Conservation (phyloP, 2,113 vertebrate species). For the Semicossyphus pulcher region DNA sequence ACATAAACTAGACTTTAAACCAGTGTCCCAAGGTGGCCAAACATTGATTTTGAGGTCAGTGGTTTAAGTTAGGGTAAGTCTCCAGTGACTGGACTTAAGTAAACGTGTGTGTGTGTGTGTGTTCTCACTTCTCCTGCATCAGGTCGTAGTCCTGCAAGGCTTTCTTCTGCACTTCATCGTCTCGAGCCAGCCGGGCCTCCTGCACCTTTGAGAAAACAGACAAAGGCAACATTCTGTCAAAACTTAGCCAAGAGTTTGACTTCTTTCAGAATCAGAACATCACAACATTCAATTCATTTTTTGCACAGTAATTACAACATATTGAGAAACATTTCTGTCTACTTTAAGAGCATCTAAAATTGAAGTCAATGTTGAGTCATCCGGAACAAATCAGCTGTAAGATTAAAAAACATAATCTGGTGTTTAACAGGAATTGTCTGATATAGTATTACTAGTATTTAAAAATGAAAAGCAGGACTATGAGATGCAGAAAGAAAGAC, state of each 20-base stretch:
- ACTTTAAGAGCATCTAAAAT: no score
- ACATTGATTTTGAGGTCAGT: no score
- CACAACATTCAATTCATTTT: background rate
- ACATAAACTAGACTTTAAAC: no score
- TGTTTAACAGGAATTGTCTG: no score
- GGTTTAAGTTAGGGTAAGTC: no score
- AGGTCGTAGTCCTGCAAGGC: conserved; percentile 89
- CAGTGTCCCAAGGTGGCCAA: no score
- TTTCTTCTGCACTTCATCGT: conserved; percentile 89
- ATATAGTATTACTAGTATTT: no score
- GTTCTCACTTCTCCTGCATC: conserved; percentile 88
- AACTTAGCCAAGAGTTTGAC: no score
- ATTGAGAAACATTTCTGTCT: background rate
- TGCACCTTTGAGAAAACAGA: conserved; percentile 80
- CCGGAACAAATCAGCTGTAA: background rate
- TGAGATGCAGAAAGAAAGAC: background rate
- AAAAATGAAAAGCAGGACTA: no score
- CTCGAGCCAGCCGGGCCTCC: conserved; percentile 86
- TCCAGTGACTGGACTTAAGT: background rate
- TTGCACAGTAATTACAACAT: background rate
- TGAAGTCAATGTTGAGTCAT: background rate
- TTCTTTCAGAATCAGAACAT: no score
- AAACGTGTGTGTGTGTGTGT: background rate
- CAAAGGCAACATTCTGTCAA: background rate
- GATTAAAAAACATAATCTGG: no score